A percentile compares a stretch with the other conserved stretches of the same genome.
These are phyloP conservation scores for Strix aluco DNA, from an alignment of 2,113 vertebrate genomes.

Conservation along the genomic window DNA sequence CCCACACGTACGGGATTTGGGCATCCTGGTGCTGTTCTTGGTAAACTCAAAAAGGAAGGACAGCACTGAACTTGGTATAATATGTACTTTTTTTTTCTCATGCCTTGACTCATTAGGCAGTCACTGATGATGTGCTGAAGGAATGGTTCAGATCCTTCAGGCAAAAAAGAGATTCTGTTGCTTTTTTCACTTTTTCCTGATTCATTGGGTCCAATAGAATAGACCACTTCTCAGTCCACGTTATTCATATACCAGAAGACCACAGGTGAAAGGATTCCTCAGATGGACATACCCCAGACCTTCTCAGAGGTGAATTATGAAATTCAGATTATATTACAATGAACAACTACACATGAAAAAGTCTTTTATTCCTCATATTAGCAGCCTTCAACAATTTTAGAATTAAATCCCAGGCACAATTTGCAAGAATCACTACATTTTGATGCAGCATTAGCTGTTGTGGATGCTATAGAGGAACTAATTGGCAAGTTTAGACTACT, in stretches of 20 bases:
- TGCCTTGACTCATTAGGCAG: background rate
- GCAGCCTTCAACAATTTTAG: background rate
- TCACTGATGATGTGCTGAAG: background rate
- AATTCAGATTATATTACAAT: background rate
- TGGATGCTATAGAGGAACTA: background rate
- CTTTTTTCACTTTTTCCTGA: background rate
- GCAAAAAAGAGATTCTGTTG: background rate
- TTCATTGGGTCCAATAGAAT: background rate
- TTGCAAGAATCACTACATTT: background rate
- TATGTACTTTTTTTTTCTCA: background rate
- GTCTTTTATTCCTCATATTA: background rate
- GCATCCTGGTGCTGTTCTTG: background rate
- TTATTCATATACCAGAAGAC: background rate
- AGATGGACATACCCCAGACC: background rate
- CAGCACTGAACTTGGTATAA: background rate
- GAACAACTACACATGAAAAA: background rate
- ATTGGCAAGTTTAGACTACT: background rate
- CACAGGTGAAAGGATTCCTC: background rate
- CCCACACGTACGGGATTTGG: background rate
- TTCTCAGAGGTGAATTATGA: background rate
- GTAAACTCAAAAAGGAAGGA: background rate
- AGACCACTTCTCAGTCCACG: background rate
- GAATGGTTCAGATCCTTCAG: background rate
- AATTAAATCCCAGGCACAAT: background rate
- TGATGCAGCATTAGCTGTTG: background rate